Base-by-base conservation (phyloP, 2,888 invertebrate genomes). In the Elegia similella region DNA sequence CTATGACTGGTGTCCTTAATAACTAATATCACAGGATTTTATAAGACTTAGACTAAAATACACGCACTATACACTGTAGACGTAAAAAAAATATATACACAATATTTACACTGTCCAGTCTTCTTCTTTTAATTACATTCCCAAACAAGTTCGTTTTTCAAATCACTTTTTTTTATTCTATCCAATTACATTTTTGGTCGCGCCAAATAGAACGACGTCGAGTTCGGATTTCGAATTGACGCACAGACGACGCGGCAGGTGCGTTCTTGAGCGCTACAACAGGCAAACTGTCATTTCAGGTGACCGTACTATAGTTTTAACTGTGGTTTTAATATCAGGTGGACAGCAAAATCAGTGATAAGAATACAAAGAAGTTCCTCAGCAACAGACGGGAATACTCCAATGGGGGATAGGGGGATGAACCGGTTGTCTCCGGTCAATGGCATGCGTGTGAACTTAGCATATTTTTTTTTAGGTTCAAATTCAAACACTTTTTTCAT, bases 1-100 rank as follows among this genome's bases (percentile, higher is more conserved):
- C 63, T 63, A 66, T 68, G 73, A 70, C 76, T 65, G 75, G 66
- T 60, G 56, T 71, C 69, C 82, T 84, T 84, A 85, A 67, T 68
- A 68, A 73, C 82, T 88, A 89, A 84, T 90, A 90, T 90, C 90
- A 90, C 90, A 90, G 90, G 86, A 88, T 89, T 88, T 84, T 83
- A 82, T 66, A 56, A 30, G 29, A 42, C 17, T 48, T 64, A 58
- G 69, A 68, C 69, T 64, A 75, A n/a, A 65, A 60, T 69, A 68
- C 73, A 78, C 76, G 61, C 76, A 76, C 63, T 67, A 62, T 56
- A 63, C 73, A 79, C 76, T 72, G 66, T 67, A 57, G 55, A 34
- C n/a, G 32, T 48, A 32, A 7, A 50, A 66, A 63, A 63, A 63
- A 64, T 71, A 76, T 74, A 65, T 75, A 76, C 75, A 76, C 72